Conservation (phyloP, 30 jellyfish, hydroid and myxozoan genomes). For the Nemopilema nomurai region DNA sequence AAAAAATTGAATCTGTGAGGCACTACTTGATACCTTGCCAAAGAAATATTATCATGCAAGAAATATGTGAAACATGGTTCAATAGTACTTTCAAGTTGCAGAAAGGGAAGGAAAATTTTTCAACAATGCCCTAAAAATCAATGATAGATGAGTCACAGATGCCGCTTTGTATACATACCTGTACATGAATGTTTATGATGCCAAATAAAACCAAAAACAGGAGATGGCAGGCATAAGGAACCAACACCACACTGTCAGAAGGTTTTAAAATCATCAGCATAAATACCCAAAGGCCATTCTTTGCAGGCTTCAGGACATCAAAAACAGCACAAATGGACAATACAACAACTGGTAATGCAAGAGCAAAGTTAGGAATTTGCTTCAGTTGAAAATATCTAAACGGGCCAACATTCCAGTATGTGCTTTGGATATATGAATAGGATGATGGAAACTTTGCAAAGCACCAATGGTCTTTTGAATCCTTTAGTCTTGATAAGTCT, state of each 20-base stretch:
- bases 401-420: constrained; percentile 96
- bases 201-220: constrained; percentile 71
- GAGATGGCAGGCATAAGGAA: constrained; percentile 74
- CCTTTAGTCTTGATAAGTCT: neutral
- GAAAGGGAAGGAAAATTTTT: too few species aligned
- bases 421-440: constrained; percentile 70
- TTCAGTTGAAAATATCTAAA: constrained; percentile 66
- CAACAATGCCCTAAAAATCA: too few species aligned
- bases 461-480: constrained; percentile 75
- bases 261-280: neutral
- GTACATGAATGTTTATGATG: constrained; percentile 69
- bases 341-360: constrained; percentile 74
- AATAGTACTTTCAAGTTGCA: too few species aligned
- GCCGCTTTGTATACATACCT: constrained; percentile 53
- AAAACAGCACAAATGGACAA: constrained; percentile 36
- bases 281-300: neutral
- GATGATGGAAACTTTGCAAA: constrained; percentile 61
- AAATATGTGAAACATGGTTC: too few species aligned
- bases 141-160: too few species aligned
- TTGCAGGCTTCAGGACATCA: neutral
- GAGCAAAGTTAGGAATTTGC: constrained; percentile 89
- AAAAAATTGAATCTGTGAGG: too few species aligned
- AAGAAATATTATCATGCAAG: too few species aligned
- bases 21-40: too few species aligned
- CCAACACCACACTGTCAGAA: neutral